These are phyloP conservation scores for Rostratula benghalensis DNA, from an alignment of 2,113 vertebrate genomes.

Conservation along the genomic window DNA sequence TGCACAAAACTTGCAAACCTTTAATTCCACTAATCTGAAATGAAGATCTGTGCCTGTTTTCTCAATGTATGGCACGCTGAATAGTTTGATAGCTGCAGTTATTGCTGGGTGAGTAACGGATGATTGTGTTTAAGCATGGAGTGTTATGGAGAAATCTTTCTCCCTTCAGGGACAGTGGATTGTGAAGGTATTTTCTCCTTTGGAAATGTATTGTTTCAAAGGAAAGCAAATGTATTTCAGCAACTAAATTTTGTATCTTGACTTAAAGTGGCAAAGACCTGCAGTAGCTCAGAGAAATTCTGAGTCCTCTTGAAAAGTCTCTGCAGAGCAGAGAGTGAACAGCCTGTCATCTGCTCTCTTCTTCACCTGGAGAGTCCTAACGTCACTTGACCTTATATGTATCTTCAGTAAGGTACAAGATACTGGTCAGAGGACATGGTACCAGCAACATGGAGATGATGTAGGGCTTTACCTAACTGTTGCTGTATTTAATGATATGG, in stretches of 20 bases:
- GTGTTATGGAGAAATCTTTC: not conserved
- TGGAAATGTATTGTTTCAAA: not conserved
- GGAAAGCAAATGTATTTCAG: not conserved
- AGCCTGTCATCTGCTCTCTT: fast-evolving
- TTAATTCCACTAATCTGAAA: not conserved
- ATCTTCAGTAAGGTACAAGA: not conserved
- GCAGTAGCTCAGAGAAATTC: not conserved
- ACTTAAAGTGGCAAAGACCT: not conserved
- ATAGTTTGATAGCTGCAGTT: not conserved
- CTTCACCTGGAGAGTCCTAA: not conserved
- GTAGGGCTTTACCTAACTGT: not conserved
- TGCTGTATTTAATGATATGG: not conserved
- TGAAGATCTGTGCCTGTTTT: not conserved
- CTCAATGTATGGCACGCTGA: not conserved
- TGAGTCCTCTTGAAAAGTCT: not conserved
- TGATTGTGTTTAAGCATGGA: not conserved
- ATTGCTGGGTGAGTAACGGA: not conserved
- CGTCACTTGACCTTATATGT: not conserved
- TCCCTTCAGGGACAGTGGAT: not conserved
- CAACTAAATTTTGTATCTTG: not conserved
- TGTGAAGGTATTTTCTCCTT: not conserved
- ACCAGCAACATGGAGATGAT: not conserved
- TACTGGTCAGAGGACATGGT: not conserved
- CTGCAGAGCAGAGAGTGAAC: not conserved
- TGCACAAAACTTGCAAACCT: not conserved